Conservation (phyloP, 2,797 vertebrate genomes). For the Falco naumanni region DNA sequence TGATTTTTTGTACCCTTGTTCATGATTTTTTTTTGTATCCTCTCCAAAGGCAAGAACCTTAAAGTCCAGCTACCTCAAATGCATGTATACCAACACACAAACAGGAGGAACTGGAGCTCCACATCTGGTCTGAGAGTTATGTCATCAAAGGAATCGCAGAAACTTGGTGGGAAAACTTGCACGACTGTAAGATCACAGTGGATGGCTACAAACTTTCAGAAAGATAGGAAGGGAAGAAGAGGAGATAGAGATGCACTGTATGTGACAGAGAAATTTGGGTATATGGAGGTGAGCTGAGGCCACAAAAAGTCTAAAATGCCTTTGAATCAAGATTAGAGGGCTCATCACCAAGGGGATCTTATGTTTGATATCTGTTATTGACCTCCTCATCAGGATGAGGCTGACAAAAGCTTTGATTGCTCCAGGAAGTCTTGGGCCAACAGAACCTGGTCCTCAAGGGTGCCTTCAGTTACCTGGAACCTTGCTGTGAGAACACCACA, state of each 20-base stretch:
- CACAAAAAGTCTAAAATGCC: not conserved
- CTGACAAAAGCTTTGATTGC: not conserved
- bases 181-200: not conserved
- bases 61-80: not conserved
- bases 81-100: not conserved
- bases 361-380: not conserved
- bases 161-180: not conserved
- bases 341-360: accelerated
- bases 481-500: not conserved
- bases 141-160: not conserved
- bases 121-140: accelerated
- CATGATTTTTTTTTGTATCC: not conserved
- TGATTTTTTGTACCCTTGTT: not conserved
- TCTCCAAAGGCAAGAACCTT: not conserved
- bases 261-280: not conserved
- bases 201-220: not conserved
- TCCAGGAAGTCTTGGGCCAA: not conserved
- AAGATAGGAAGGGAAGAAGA: not conserved
- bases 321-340: not conserved
- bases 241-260: not conserved
- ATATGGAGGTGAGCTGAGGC: not conserved
- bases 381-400: not conserved
- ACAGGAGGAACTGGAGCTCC: not conserved
- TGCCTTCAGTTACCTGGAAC: not conserved
- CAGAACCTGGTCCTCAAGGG: not conserved